A percentile compares a stretch with the other conserved stretches of the same genome.
These are phyloP conservation scores for Zophobas morio DNA, from an alignment of 1,140 invertebrate species.

Conservation along the genomic window DNA sequence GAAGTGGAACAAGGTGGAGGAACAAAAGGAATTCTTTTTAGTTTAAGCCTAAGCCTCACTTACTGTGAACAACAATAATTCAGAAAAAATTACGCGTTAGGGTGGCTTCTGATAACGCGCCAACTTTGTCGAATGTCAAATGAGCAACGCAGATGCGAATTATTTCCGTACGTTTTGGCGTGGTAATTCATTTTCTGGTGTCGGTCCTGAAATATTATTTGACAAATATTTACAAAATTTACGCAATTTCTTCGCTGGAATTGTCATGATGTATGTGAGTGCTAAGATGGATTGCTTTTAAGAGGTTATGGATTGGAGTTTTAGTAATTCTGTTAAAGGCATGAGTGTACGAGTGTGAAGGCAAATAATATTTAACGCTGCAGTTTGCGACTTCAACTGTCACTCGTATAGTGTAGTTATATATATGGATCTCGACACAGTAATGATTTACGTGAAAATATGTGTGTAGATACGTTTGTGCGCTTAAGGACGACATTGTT, in stretches of 20 bases:
- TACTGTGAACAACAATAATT: constrained; percentile 1
- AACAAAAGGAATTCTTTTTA: constrained; percentile 20
- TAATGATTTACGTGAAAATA: no score
- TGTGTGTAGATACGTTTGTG: no score
- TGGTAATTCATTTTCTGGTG: constrained; percentile 29
- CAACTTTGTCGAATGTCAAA: constrained; percentile 14
- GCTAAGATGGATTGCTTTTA: constrained; percentile 27
- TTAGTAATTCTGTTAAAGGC: constrained; percentile 8
- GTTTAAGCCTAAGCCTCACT: background rate
- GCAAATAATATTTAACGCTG: no score
- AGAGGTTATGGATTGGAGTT: constrained; percentile 15
- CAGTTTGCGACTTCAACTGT: no score
- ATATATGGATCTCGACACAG: no score
- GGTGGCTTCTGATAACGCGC: constrained; percentile 4
- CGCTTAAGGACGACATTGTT: no score
- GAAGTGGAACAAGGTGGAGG: constrained; percentile 21
- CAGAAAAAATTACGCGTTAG: constrained; percentile 17
- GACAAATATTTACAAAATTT: constrained; percentile 36
- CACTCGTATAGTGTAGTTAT: no score
- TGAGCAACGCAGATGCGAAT: constrained; percentile 21
- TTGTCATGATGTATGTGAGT: constrained; percentile 26
- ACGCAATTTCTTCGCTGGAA: constrained; percentile 27
- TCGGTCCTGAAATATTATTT: constrained; percentile 29
- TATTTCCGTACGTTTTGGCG: constrained; percentile 3
- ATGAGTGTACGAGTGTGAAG: no score